phyloP scores from a whole-genome alignment of 1,140 invertebrate genomes.

The Holcopasites calliopsidis region DNA sequence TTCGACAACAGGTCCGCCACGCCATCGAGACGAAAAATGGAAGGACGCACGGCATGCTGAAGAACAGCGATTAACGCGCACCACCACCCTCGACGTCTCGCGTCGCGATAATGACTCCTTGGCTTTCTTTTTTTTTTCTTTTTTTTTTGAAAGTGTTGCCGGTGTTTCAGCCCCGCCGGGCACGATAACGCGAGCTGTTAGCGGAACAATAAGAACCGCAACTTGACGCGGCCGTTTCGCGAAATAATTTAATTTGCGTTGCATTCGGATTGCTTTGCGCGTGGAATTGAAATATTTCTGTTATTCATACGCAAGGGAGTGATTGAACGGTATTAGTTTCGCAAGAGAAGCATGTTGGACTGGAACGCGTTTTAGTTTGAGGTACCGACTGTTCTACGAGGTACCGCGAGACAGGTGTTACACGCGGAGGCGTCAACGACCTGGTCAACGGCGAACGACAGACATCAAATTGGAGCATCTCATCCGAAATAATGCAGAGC shows the following conservation, averaged over 20 bases:
- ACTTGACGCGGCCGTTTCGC: too few species aligned
- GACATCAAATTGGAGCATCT: slow-evolving; percentile 3
- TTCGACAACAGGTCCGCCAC: slow-evolving; percentile 58
- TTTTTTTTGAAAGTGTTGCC: not conserved
- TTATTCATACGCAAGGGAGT: too few species aligned
- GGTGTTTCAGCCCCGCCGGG: too few species aligned
- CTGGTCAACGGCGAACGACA: not conserved
- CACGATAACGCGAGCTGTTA: not conserved
- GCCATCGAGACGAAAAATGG: slow-evolving; percentile 29
- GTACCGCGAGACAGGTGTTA: not conserved
- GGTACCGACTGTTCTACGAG: too few species aligned
- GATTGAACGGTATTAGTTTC: too few species aligned
- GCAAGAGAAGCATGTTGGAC: too few species aligned
- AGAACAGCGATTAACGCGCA: slow-evolving; percentile 6
- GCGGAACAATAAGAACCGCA: too few species aligned
- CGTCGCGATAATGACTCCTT: not conserved
- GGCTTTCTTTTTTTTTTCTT: too few species aligned
- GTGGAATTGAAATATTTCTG: too few species aligned
- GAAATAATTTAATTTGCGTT: too few species aligned
- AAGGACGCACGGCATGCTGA: slow-evolving; percentile 7
- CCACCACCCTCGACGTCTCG: not conserved
- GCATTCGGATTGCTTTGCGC: too few species aligned
- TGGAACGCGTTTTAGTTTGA: not conserved
- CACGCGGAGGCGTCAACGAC: slow-evolving; percentile 1
- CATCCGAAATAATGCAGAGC: slow-evolving; percentile 7